phyloP scores from a whole-genome alignment of 2,113 vertebrate species.

The Muscicapa adusta region DNA sequence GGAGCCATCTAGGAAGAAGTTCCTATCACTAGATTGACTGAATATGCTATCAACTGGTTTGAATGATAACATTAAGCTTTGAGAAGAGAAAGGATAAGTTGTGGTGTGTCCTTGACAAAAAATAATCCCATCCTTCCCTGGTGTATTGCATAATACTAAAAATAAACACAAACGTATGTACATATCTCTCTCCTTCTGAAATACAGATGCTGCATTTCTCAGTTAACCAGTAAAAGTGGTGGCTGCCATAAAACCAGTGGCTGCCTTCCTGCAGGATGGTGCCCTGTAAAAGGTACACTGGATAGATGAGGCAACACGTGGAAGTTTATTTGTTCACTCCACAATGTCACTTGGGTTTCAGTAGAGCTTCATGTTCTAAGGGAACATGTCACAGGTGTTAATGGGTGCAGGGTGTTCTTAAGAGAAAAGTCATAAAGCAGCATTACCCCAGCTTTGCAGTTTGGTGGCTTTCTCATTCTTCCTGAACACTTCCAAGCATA shows the following conservation, averaged over 20 bases:
- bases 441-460: accelerated
- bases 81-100: neutral
- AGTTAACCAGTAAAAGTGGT: neutral
- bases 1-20: neutral
- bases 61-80: neutral
- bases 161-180: neutral
- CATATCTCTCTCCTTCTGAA: neutral
- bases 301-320: neutral
- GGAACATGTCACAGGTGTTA: neutral
- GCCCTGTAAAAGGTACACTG: neutral
- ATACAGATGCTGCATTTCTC: neutral
- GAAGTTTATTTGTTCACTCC: neutral
- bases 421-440: neutral
- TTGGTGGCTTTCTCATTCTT: neutral
- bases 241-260: neutral
- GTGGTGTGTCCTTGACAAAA: neutral
- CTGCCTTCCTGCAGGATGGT: neutral
- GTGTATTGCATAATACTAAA: accelerated
- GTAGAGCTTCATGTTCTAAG: neutral
- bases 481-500: neutral
- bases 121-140: neutral
- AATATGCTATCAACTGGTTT: neutral
- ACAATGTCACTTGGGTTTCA: neutral
- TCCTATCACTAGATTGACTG: neutral
- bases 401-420: too few species aligned